Evolutionary conservation across 2,113 vertebrate species (phyloP).

Genomic region (Lagopus muta): DNA sequence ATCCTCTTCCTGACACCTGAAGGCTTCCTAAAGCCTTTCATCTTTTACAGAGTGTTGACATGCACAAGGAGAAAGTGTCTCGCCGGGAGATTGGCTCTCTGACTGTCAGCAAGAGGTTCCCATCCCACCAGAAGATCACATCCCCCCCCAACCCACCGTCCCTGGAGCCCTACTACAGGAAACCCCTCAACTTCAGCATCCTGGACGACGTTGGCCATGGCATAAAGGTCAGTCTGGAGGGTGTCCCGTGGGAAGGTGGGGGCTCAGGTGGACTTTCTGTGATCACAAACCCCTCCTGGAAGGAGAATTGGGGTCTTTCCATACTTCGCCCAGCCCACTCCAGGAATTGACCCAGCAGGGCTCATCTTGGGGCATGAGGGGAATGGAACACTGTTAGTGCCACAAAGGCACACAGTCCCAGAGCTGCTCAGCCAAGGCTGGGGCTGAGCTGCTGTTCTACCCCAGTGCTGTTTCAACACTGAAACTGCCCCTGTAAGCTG

Average conservation of each 20-base stretch:
- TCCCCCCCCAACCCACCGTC: conserved; percentile 60
- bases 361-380: neutral
- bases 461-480: neutral
- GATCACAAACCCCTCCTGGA: fast-evolving
- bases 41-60: conserved; percentile 79
- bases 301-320: fast-evolving
- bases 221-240: conserved; percentile 77
- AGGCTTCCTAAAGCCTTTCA: neutral
- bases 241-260: neutral
- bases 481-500: neutral
- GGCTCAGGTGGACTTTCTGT: fast-evolving
- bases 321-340: fast-evolving
- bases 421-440: neutral
- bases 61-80: conserved; percentile 88
- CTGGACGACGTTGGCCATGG: conserved; percentile 88
- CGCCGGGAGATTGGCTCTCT: conserved; percentile 85
- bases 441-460: fast-evolving
- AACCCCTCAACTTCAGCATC: conserved; percentile 82
- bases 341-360: fast-evolving
- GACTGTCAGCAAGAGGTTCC: conserved; percentile 70
- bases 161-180: conserved; percentile 80
- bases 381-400: fast-evolving
- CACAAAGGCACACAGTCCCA: fast-evolving
- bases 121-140: conserved; percentile 64
- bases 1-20: neutral